Evolutionary conservation across 1,140 invertebrate genomes (phyloP).

Genomic region (Armadillidium nasatum): DNA sequence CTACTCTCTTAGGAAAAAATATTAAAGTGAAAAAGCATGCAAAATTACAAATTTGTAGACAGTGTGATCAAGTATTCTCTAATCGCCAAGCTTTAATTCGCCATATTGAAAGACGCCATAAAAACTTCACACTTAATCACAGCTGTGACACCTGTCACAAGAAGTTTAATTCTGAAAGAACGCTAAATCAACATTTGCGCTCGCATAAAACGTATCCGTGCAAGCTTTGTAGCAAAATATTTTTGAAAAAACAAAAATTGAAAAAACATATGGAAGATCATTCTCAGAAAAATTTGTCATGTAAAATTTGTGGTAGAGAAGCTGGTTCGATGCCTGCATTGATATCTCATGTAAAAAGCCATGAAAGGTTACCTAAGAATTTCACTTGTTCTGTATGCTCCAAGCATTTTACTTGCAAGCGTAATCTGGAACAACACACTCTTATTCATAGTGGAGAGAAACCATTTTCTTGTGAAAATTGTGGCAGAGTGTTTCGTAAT

Average conservation of each 20-base stretch:
- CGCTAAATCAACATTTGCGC: constrained; percentile 35
- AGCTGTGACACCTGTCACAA: constrained; percentile 39
- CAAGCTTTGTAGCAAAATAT: constrained; percentile 38
- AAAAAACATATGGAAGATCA: constrained; percentile 42
- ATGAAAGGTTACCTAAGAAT: constrained; percentile 24
- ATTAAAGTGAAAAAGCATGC: constrained; percentile 44
- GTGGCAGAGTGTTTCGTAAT: constrained; percentile 33
- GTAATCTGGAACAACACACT: constrained; percentile 36
- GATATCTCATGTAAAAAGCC: constrained; percentile 38
- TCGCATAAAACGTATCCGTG: constrained; percentile 40
- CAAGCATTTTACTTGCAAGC: constrained; percentile 40
- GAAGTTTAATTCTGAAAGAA: constrained; percentile 41
- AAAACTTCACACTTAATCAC: constrained; percentile 32
- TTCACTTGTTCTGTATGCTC: constrained; percentile 32
- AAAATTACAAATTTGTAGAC: constrained; percentile 42
- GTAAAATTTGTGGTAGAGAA: constrained; percentile 33
- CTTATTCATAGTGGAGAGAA: constrained; percentile 39
- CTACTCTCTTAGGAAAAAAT: constrained; percentile 36
- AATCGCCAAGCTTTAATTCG: constrained; percentile 38
- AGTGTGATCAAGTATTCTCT: constrained; percentile 44
- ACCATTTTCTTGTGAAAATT: constrained; percentile 38
- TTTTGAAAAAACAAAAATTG: constrained; percentile 35
- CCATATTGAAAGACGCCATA: constrained; percentile 42
- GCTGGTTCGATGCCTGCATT: constrained; percentile 35
- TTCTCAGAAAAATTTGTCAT: constrained; percentile 31